phyloP scores from a whole-genome alignment of 2,797 vertebrate species.

The Pangasius macronema region DNA sequence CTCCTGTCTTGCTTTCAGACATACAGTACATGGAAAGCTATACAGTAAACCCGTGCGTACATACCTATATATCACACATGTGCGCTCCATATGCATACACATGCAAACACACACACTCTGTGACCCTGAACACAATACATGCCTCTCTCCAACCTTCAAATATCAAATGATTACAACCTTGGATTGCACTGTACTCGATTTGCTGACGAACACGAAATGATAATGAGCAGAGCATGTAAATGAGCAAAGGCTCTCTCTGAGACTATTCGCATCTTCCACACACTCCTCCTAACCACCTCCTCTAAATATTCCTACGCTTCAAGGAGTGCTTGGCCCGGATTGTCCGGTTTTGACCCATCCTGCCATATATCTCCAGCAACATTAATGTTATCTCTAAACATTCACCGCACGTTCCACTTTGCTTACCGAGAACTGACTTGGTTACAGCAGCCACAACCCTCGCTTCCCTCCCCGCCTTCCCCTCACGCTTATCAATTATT shows the following conservation, averaged over 20 bases:
- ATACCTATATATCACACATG: slow-evolving; percentile 28
- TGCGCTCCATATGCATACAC: neutral
- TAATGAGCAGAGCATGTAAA: slow-evolving; percentile 64
- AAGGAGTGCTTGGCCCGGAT: slow-evolving; percentile 8
- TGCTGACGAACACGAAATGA: slow-evolving; percentile 72
- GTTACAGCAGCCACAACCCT: slow-evolving; percentile 67
- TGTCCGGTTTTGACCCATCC: neutral
- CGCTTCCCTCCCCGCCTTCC: slow-evolving; percentile 20
- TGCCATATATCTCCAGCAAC: slow-evolving; percentile 12
- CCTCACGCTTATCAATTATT: slow-evolving; percentile 82
- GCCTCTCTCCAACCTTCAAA: slow-evolving; percentile 70
- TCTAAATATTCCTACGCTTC: neutral
- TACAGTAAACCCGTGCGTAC: slow-evolving; percentile 2
- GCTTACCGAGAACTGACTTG: slow-evolving; percentile 73
- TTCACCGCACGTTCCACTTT: slow-evolving; percentile 77
- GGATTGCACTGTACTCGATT: slow-evolving; percentile 68
- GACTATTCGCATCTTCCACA: neutral
- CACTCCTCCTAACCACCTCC: neutral
- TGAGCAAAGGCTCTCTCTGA: neutral
- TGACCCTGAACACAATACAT: slow-evolving; percentile 22
- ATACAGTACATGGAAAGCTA: neutral
- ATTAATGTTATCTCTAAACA: slow-evolving; percentile 55
- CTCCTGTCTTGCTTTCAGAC: slow-evolving; percentile 8
- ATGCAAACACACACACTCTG: slow-evolving; percentile 68
- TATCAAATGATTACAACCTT: slow-evolving; percentile 76